These are phyloP conservation scores for Alcedo quadribrachys DNA, from an alignment of 2,797 vertebrate genomes.

Conservation along the genomic window DNA sequence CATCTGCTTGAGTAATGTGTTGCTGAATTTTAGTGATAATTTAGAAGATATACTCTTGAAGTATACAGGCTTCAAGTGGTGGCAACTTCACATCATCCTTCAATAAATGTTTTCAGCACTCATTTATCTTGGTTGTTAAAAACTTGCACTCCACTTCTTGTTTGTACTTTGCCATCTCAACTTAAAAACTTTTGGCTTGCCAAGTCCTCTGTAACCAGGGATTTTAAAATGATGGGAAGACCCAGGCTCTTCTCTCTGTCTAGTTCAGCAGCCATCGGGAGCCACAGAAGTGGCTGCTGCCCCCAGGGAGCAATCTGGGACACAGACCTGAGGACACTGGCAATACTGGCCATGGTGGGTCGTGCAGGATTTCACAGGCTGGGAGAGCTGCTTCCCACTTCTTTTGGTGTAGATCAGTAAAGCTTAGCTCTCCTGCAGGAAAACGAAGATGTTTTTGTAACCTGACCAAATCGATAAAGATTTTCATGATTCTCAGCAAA, in stretches of 20 bases:
- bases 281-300: not conserved
- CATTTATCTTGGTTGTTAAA: not conserved
- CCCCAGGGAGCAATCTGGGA: rapidly evolving
- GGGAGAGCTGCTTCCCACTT: not conserved
- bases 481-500: conserved; percentile 33
- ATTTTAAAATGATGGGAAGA: not conserved
- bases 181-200: not conserved
- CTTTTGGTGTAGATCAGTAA: not conserved
- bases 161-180: not conserved
- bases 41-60: not conserved
- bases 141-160: not conserved
- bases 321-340: not conserved
- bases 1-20: not conserved
- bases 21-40: not conserved
- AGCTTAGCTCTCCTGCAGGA: not conserved
- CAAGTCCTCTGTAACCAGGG: not conserved
- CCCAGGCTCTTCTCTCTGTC: rapidly evolving
- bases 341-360: rapidly evolving
- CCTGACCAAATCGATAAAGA: not conserved
- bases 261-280: not conserved
- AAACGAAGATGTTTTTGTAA: conserved; percentile 9
- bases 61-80: not conserved
- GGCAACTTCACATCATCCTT: not conserved
- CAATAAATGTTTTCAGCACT: not conserved
- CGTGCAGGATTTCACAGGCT: not conserved